These are phyloP conservation scores for Trichomalopsis sarcophagae DNA, from an alignment of 1,140 invertebrate genomes.

Conservation along the genomic window DNA sequence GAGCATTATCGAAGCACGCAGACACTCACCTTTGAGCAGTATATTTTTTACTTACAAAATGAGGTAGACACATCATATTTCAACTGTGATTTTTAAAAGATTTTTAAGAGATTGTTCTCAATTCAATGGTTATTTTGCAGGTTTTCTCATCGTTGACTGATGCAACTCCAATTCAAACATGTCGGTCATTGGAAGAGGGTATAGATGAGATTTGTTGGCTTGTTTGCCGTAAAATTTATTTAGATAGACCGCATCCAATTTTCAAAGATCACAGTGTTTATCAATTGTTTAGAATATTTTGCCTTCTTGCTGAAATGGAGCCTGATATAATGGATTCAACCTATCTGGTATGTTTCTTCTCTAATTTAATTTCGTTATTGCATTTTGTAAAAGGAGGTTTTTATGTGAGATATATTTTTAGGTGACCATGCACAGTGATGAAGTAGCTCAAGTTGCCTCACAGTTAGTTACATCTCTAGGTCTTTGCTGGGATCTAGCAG, in stretches of 20 bases:
- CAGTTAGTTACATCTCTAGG: conserved; percentile 81
- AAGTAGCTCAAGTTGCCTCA: conserved; percentile 80
- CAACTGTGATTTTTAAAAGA: background rate
- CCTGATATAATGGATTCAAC: conserved; percentile 67
- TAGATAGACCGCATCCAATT: conserved; percentile 76
- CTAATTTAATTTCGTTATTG: conserved; percentile 22
- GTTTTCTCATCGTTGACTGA: conserved; percentile 68
- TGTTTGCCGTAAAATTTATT: conserved; percentile 80
- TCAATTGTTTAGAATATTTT: conserved; percentile 87
- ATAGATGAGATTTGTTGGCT: conserved; percentile 85
- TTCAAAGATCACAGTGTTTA: conserved; percentile 81
- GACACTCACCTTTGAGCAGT: conserved; percentile 83
- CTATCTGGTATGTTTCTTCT: conserved; percentile 48
- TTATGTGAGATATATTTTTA: conserved; percentile 59
- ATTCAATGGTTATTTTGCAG: conserved; percentile 51
- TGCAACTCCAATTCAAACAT: conserved; percentile 61
- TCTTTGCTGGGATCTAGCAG: conserved; percentile 80
- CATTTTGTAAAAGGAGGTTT: background rate
- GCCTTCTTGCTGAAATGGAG: conserved; percentile 82
- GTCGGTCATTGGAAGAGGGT: conserved; percentile 61
- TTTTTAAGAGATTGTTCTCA: background rate
- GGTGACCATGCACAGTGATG: conserved; percentile 80
- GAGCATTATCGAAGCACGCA: conserved; percentile 83
- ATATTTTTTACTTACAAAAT: conserved; percentile 83
- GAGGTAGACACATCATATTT: conserved; percentile 75